Base-by-base conservation (phyloP, 2,113 vertebrate genomes). In the Thinocorus orbignyianus region DNA sequence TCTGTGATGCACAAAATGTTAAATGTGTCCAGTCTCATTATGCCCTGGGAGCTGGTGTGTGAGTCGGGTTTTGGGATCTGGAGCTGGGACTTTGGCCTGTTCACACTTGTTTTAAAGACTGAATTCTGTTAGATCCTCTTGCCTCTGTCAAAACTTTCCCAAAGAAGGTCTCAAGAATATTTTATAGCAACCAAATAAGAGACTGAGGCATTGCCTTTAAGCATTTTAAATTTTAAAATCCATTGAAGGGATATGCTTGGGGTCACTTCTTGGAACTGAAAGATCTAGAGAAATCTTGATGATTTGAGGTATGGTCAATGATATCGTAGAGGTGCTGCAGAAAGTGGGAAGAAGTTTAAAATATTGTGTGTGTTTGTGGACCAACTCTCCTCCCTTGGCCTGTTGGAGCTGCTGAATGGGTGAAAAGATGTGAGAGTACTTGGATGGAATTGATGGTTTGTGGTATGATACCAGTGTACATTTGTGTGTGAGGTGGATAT, bases 381-480 rank as follows among this genome's bases (percentile, higher is more conserved):
- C 6, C 6, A 8, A 5, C 26, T 79, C 17, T 70, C 18, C 19
- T 77, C 7, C 19, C 8, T 70, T 86, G 64, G 11, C 17, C 30
- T 69, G 0, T 30, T 46, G 11, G 7, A 54, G 16, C 14, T 57
- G 44, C 54, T 81, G 37, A 57, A 5, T 48, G 33, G 18, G 13
- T 77, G 23, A 16, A 64, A 61, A 80, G 39, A 28, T 66, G 8
- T 2, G n/a, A 19, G 30, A 28, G 31, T 10, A 17, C 2, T 0
- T 55, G 76, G 17, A 39, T 44, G 39, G 54, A 39, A 6, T 0
- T 0, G 41, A 10, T 6, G 30, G 30, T 7, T 30, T 42, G 39
- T 61, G 19, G 4, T 48, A 3, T 3, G 9, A 10, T 12, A 19
- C 0, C 6, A 8, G 13, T 7, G 24, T 12, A 2, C 2, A 2